Evolutionary conservation across 2,888 invertebrate species (phyloP).

Genomic region (Holacanthella duospinosa): DNA sequence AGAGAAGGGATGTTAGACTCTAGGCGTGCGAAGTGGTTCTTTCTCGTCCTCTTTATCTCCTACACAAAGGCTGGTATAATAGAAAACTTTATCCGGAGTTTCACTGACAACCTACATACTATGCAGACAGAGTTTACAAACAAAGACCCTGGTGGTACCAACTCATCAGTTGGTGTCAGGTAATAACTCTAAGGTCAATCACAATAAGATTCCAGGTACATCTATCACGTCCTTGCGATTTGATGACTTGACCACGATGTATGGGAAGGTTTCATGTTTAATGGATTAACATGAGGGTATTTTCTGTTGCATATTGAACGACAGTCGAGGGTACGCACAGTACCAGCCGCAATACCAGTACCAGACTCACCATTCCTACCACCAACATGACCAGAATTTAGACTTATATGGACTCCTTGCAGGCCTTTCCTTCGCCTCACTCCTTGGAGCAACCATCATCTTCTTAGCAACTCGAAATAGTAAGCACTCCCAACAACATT

Average conservation of each 20-base stretch:
- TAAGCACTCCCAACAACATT: constrained; percentile 15
- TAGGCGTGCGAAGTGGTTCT: not conserved
- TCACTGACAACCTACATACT: not conserved
- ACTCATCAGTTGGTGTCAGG: too few relatives aligned
- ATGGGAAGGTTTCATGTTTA: too few relatives aligned
- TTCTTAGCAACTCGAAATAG: constrained; percentile 26
- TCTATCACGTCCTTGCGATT: too few relatives aligned
- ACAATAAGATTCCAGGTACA: too few relatives aligned
- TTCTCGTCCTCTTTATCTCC: not conserved
- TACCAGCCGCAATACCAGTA: not conserved
- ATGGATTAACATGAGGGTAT: not conserved
- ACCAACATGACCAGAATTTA: constrained; percentile 23
- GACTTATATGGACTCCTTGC: constrained; percentile 31
- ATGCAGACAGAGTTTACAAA: not conserved
- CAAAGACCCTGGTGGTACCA: not conserved
- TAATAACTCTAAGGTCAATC: too few relatives aligned
- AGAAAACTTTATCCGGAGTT: not conserved
- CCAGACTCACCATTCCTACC: not conserved
- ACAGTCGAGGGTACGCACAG: not conserved
- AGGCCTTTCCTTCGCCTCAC: constrained; percentile 28
- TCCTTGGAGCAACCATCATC: constrained; percentile 31
- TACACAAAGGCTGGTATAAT: not conserved
- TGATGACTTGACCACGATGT: too few relatives aligned
- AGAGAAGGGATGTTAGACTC: not conserved
- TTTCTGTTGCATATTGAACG: too few relatives aligned